Evolutionary conservation across 1,140 invertebrate genomes (phyloP), one percentile per base, ranked within the genome.

Genomic region (Epicauta chinensis): DNA sequence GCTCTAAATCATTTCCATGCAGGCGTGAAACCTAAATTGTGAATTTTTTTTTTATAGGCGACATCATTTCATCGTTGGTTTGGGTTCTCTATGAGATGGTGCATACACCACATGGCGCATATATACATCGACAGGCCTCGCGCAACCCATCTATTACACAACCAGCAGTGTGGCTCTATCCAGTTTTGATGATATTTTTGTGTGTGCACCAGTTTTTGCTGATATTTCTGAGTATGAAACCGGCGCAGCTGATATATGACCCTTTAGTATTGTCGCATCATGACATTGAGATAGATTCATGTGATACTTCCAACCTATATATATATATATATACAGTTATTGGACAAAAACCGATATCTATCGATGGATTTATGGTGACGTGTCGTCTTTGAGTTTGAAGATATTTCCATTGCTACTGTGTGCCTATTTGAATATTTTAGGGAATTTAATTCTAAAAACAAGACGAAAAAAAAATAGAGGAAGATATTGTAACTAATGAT

Each of bases 251-350:
- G 58, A 62, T 62, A 62, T 62, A 62, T 62, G 51, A 51, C 55
- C 53, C 50, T 55, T 41, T 29, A 55, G 55, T 51, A 54, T 40
- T 40, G 51, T 48, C 60, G 31, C 46, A 48, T 32, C 50, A 53
- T 51, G 55, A 62, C 58, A 57, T 43, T 50, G 55, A 60, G 60
- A 62, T 60, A 57, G 60, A 60, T 62, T 62, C 60, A 59, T 59
- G 58, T 58, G 60, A 57, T 59, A 60, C 51, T 5, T 5, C 7
- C 23, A 3, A 23, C 23, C 23, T 23, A 23, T 23, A 23, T 23
- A 5, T 23, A 23, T 3, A 23, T 7, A 23, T 55, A 62, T 60
- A 58, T 62, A 60, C 46, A 51, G 51, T 42, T 52, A 45, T 15
- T 50, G 56, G 46, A 53, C 17, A 54, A 58, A 58, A 58, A 58